Base-by-base conservation (phyloP, 2,888 invertebrate genomes). In the Stenoptilia bipunctidactyla region DNA sequence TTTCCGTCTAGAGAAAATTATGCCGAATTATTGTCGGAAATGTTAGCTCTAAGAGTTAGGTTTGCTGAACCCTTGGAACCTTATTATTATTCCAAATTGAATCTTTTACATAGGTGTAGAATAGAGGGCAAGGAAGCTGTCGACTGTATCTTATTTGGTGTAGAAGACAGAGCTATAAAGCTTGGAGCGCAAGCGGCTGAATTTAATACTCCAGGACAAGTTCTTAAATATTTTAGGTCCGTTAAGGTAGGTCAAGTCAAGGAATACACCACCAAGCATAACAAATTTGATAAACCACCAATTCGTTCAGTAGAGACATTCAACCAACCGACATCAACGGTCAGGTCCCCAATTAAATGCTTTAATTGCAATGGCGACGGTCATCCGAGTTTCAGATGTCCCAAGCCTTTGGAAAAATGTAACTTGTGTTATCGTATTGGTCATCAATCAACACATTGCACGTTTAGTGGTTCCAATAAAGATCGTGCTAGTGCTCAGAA, bases 101-200 rank as follows among this genome's bases (percentile, higher is more conserved):
- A 47, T 33, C 15, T 48, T 2, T 30, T 50, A 15, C 48, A 50
- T 35, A 27, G 46, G 1, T 52, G 50, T 35, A 33, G 44, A 5
- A 49, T 52, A 14, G 13, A 8, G 1, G 49, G 47, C 0, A 42
- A 38, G 15, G 33, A 38, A 13, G 50, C 52, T 1, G 50, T 52
- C 6, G 52, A 52, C 14, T 50, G 49, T 38, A 13, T 52, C 0
- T 13, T 50, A 5, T 15, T 41, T 15, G 50, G 50, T 0, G 30
- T 52, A 4, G 50, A 50, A 2, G 52, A 52, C 36, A 38, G 48
- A 1, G 43, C 45, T 0, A 25, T 52, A 1, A 45, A 39, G 30
- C 15, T 50, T 15, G 46, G 51, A 2, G 51, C 50, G 2, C 42
- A 52, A 15, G 52, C 52, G 1, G 49, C 45, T 2, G 39, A 40